phyloP scores from a whole-genome alignment of 2,797 vertebrate species.

The Sardinella longiceps region DNA sequence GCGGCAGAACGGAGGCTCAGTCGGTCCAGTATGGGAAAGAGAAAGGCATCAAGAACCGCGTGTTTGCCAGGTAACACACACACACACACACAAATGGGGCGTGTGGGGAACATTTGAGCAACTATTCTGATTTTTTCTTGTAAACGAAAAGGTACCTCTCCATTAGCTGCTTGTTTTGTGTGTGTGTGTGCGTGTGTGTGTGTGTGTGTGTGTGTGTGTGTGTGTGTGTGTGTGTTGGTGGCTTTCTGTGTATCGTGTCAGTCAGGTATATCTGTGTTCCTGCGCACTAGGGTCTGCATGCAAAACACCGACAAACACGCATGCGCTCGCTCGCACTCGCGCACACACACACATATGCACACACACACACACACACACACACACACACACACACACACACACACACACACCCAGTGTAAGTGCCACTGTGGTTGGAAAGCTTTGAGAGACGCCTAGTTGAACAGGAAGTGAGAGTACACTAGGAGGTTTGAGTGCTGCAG shows the following conservation, averaged over 20 bases:
- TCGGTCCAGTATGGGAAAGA: conserved; percentile 99
- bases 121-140: neutral
- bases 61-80: conserved; percentile 89
- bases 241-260: neutral
- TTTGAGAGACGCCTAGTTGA: conserved; percentile 15
- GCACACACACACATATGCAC: neutral
- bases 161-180: neutral
- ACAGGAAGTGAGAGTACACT: neutral
- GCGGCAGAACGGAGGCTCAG: conserved; percentile 95
- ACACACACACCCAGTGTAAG: neutral
- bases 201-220: neutral
- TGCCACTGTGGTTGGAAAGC: conserved; percentile 1
- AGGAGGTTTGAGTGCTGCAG: neutral
- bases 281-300: too few relatives aligned
- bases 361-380: neutral
- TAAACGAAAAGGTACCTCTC: neutral
- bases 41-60: conserved; percentile 93
- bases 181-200: neutral
- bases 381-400: neutral
- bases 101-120: neutral
- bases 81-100: neutral
- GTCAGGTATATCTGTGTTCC: neutral
- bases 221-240: too few relatives aligned
- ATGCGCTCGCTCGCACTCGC: too few relatives aligned
- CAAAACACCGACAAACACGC: too few relatives aligned